Percentiles rank a stretch among this genome's conserved stretches.
These are phyloP conservation scores for Adelges cooleyi DNA, from an alignment of 1,140 invertebrate species.

Conservation along the genomic window DNA sequence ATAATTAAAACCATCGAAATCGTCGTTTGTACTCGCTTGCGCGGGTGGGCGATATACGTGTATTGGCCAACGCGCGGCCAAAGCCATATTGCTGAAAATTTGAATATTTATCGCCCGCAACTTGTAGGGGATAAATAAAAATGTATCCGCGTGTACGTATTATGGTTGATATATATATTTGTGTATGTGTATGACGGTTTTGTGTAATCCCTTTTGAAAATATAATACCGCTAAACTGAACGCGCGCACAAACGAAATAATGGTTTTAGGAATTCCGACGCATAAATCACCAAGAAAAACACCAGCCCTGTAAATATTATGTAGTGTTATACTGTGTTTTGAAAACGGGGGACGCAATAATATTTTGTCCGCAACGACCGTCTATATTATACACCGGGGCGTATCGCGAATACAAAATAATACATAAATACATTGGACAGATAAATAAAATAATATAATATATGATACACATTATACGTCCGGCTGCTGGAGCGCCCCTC, in stretches of 20 bases:
- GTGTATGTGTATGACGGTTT: neutral
- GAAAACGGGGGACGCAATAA: neutral
- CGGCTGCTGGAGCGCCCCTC: neutral
- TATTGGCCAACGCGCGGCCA: neutral
- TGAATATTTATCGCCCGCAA: neutral
- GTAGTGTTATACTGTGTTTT: neutral
- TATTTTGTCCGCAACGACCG: neutral
- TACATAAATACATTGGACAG: no score
- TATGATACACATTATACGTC: conserved; percentile 3
- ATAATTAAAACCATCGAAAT: no score
- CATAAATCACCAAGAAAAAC: conserved; percentile 26
- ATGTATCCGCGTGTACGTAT: neutral
- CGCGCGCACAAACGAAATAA: conserved; percentile 1
- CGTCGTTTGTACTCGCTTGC: no score
- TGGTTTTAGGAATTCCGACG: conserved; percentile 21
- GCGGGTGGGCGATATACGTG: neutral
- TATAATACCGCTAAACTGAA: conserved; percentile 1
- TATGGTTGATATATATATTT: no score
- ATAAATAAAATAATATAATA: no score
- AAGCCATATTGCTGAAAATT: conserved; percentile 9
- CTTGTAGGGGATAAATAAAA: conserved; percentile 5
- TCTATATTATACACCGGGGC: neutral
- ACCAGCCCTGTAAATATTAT: no score
- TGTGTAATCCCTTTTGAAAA: conserved; percentile 25
- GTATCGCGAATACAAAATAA: neutral